Evolutionary conservation across 2,797 vertebrate genomes (phyloP), one percentile per base, ranked within the genome.

Genomic region (Channa striata): DNA sequence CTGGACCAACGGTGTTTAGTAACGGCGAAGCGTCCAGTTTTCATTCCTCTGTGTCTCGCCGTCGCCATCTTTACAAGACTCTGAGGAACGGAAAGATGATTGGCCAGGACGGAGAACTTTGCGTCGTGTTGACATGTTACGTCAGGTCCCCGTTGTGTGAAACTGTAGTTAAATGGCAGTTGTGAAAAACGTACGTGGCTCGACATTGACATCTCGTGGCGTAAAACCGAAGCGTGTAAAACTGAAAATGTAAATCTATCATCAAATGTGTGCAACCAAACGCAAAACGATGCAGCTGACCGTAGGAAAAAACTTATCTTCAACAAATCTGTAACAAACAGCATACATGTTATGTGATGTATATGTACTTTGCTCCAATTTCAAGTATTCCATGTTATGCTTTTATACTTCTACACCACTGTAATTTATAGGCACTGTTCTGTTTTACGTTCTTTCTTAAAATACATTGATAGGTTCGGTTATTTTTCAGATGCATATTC

Each of bases 41-140:
- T 80, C 34, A 79, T 83, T 84, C 72, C 80, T 61, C 73, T 74
- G 36, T 50, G 59, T 66, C 63, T 75, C 80, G 14, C 70, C 49
- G 92, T 87, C 93, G 94, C 94, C 94, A 95, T 95, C 81, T 95
- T 95, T 91, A 86, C 83, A 78, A 86, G 73, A 83, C 61, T 88
- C 78, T 66, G 65, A 54, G 68, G 46, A 68, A 77, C 73, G 86
- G 25, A 4, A 52, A 19, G 83, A 89, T 89, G 88, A 94, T 93
- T 94, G 89, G 91, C 60, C 58, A 11, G 53, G 30, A 42, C 36
- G 7, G 6, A 46, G 69, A 75, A 75, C 61, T 64, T 77, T 74
- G 76, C 77, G 71, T 83, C 33, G 47, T 91, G 91, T 92, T 90
- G 91, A 88, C 87, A 78, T 86, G 36, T 61, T 72, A 91, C 90